Percentiles rank a stretch among this genome's conserved stretches.
phyloP scores from a whole-genome alignment of 1,140 invertebrate species.

The Onthophagus taurus region DNA sequence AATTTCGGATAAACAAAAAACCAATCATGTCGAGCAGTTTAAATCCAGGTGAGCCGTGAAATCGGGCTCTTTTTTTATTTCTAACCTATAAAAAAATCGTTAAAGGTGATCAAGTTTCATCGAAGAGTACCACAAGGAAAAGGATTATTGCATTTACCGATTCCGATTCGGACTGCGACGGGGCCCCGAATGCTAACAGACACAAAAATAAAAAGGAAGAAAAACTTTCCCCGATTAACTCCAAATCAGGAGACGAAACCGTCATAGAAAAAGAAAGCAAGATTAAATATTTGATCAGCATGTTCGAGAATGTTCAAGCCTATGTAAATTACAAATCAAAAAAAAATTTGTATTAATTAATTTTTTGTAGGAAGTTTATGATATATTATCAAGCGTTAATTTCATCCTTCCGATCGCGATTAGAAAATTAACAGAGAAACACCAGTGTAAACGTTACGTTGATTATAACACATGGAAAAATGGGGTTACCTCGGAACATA shows the following conservation, averaged over 20 bases:
- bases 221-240: conserved; percentile 4
- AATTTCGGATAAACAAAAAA: conserved; percentile 32
- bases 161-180: conserved; percentile 32
- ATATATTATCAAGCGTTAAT: conserved; percentile 6
- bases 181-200: conserved; percentile 8
- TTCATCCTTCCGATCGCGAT: background rate
- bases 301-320: conserved; percentile 28
- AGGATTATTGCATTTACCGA: conserved; percentile 26
- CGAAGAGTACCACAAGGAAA: conserved; percentile 14
- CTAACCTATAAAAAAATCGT: background rate
- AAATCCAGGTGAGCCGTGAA: conserved; percentile 11
- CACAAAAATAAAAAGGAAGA: background rate
- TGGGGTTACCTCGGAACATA: too few species aligned
- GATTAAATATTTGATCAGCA: conserved; percentile 31
- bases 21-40: conserved; percentile 10
- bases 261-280: conserved; percentile 32
- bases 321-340: conserved; percentile 20
- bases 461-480: conserved; percentile 1
- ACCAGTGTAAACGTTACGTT: background rate
- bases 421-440: background rate
- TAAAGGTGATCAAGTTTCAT: conserved; percentile 4
- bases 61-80: conserved; percentile 19
- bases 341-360: too few species aligned
- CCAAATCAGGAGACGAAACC: conserved; percentile 15
- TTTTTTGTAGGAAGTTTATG: conserved; percentile 13